phyloP scores from a whole-genome alignment of 2,888 invertebrate species.

The Lycophotia porphyrea region DNA sequence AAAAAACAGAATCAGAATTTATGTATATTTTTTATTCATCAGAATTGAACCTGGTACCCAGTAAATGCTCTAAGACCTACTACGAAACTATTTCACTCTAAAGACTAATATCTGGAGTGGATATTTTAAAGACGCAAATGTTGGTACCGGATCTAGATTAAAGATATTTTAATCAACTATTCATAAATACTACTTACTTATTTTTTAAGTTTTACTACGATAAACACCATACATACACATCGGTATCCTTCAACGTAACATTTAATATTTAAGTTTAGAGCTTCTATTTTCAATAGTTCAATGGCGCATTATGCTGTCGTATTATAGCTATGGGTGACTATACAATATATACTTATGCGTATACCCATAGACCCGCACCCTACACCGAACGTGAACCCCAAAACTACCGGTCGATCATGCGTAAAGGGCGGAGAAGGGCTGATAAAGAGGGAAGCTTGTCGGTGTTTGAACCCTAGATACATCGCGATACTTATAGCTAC shows the following conservation, averaged over 20 bases:
- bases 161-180: neutral
- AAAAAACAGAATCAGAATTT: neutral
- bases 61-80: neutral
- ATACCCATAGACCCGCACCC: conserved; percentile 80
- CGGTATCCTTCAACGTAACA: neutral
- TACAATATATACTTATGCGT: conserved; percentile 59
- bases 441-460: conserved; percentile 87
- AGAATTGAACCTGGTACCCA: conserved; percentile 36
- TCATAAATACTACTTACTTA: neutral
- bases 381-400: conserved; percentile 83
- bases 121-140: neutral
- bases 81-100: neutral
- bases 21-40: neutral
- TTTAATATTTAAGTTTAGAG: neutral
- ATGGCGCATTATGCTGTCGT: conserved; percentile 57
- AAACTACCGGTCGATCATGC: conserved; percentile 90
- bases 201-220: neutral
- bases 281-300: conserved; percentile 30
- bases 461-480: conserved; percentile 86
- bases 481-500: conserved; percentile 73
- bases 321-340: conserved; percentile 51
- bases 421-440: conserved; percentile 90
- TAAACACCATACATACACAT: conserved; percentile 7
- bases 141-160: neutral
- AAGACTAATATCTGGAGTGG: neutral